A percentile compares a stretch with the other conserved stretches of the same genome.
These are phyloP conservation scores for Hepsetus odoe DNA, from an alignment of 2,113 vertebrate species.

Conservation along the genomic window DNA sequence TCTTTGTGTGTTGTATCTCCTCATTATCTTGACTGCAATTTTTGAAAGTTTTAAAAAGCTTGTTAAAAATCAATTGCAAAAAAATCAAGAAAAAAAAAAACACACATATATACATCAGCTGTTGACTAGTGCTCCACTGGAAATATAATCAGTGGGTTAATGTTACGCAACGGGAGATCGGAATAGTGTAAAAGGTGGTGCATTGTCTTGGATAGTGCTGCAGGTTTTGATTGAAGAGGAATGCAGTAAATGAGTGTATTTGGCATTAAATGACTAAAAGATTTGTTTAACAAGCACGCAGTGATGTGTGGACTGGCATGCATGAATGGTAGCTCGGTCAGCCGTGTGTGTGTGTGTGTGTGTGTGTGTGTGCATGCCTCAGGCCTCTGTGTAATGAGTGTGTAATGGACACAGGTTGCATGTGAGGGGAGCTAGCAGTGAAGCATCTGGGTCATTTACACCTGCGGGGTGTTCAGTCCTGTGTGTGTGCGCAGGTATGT, in stretches of 20 bases:
- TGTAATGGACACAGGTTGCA: conserved; percentile 32
- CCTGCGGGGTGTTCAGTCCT: background rate
- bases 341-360: background rate
- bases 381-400: conserved; percentile 31
- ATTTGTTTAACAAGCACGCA: conserved; percentile 6
- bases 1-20: no score
- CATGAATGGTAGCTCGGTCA: background rate
- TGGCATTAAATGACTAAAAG: background rate
- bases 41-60: no score
- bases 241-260: background rate
- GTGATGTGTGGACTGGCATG: background rate
- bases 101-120: no score
- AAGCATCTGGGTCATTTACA: conserved; percentile 37
- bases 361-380: conserved; percentile 31
- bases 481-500: background rate
- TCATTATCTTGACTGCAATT: no score
- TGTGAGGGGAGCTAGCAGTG: conserved; percentile 13
- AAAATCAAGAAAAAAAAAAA: no score
- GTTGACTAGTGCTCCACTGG: no score
- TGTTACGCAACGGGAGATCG: no score
- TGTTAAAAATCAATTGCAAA: no score
- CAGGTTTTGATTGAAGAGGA: background rate
- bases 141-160: no score
- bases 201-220: background rate
- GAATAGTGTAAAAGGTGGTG: no score